A percentile compares a stretch with the other conserved stretches of the same genome.
Evolutionary conservation across 2,797 vertebrate species (phyloP).

Genomic region (Muraenolepis orangiensis): DNA sequence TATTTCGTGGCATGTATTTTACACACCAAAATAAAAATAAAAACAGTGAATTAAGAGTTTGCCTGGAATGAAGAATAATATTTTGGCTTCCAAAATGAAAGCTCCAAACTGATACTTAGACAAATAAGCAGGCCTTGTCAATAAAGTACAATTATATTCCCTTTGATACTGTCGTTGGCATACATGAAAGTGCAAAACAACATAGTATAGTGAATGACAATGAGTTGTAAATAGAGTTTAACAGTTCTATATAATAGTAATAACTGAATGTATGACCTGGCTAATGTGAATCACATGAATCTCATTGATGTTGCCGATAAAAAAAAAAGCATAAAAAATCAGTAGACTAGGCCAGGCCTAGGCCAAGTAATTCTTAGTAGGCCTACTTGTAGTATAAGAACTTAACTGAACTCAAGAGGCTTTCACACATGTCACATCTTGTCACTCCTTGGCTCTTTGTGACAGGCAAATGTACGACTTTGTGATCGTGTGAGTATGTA

Average conservation of each 20-base stretch:
- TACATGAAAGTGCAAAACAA: no score
- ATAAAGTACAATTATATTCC: not conserved
- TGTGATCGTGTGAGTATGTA: slow-evolving; percentile 14
- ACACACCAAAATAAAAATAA: not conserved
- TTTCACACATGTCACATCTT: not conserved
- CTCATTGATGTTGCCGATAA: no score
- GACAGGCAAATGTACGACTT: slow-evolving; percentile 15
- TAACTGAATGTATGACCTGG: no score
- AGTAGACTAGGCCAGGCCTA: no score
- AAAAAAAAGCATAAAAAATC: no score
- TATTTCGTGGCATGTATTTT: no score
- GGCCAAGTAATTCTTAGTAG: not conserved
- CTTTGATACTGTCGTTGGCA: not conserved
- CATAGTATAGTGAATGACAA: no score
- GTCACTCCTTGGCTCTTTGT: slow-evolving; percentile 1
- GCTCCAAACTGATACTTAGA: not conserved
- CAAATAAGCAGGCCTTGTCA: not conserved
- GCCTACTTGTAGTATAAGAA: not conserved
- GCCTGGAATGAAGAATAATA: not conserved
- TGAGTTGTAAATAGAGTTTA: no score
- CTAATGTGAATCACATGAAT: no score
- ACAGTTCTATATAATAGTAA: no score
- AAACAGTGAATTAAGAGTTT: not conserved
- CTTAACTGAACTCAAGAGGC: not conserved
- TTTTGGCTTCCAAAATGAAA: not conserved